Conservation (phyloP, 2,113 vertebrate genomes). For the Syngnathus typhle region DNA sequence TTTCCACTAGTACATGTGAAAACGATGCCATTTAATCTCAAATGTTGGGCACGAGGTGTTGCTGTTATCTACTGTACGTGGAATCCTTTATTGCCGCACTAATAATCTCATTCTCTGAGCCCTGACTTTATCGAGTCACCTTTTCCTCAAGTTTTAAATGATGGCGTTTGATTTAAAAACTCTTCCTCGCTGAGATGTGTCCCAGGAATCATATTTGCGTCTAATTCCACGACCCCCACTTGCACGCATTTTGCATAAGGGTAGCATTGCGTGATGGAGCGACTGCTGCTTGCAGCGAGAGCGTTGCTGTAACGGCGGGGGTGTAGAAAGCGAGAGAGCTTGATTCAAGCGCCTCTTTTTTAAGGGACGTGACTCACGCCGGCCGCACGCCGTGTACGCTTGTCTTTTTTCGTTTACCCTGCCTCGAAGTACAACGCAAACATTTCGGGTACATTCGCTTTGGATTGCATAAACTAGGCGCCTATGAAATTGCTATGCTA, state of each 20-base stretch:
- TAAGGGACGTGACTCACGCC: conserved; percentile 56
- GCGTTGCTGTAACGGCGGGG: conserved; percentile 54
- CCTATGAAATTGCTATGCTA: neutral
- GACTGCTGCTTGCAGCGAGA: conserved; percentile 46
- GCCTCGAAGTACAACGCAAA: neutral
- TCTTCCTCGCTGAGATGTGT: conserved; percentile 13
- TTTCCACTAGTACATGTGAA: neutral
- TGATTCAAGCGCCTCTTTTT: conserved; percentile 61
- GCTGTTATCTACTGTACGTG: too few species aligned
- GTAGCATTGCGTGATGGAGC: conserved; percentile 47
- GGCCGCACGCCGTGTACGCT: conserved; percentile 29
- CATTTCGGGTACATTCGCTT: neutral
- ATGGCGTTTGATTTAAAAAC: neutral
- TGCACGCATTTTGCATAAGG: neutral
- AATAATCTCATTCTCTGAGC: too few species aligned
- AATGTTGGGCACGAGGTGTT: neutral
- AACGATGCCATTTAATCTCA: neutral
- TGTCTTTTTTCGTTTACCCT: neutral
- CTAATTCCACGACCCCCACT: neutral
- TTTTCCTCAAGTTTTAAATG: neutral
- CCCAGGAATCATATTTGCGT: neutral
- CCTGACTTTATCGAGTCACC: neutral
- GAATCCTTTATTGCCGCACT: too few species aligned
- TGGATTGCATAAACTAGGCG: neutral
- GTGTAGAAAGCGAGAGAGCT: conserved; percentile 61